These are phyloP conservation scores for Alloplasta piceator DNA, from an alignment of 2,888 invertebrate genomes.

Conservation along the genomic window DNA sequence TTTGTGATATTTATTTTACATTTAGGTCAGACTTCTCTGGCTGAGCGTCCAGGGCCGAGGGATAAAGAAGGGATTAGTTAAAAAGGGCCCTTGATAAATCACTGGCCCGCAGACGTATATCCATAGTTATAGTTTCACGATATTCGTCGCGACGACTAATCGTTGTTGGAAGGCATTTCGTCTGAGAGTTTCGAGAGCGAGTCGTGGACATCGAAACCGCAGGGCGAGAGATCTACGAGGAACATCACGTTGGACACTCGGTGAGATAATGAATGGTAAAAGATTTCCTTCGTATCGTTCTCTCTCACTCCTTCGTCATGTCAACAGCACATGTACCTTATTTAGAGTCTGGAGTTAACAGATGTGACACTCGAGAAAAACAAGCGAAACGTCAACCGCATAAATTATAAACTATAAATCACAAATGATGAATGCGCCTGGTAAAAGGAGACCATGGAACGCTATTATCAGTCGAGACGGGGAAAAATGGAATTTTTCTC, in stretches of 20 bases:
- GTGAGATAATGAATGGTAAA: conserved; percentile 35
- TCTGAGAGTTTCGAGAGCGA: conserved; percentile 63
- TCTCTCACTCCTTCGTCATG: conserved; percentile 37
- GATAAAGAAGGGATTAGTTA: conserved; percentile 75
- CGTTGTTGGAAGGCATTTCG: conserved; percentile 62
- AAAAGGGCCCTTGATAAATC: conserved; percentile 77
- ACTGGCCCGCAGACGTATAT: conserved; percentile 62
- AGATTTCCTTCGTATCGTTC: conserved; percentile 39
- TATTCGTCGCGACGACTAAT: conserved; percentile 59
- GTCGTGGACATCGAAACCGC: conserved; percentile 16
- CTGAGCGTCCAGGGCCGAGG: conserved; percentile 63
- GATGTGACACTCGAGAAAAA: conserved; percentile 50
- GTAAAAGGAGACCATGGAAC: conserved; percentile 6
- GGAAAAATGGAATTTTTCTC: conserved; percentile 14
- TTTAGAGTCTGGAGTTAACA: conserved; percentile 37
- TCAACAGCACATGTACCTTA: conserved; percentile 9
- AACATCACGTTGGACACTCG: conserved; percentile 46
- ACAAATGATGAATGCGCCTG: conserved; percentile 32
- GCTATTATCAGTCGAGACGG: not conserved
- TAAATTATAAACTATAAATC: conserved; percentile 32
- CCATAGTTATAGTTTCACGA: conserved; percentile 12
- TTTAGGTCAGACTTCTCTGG: conserved; percentile 59
- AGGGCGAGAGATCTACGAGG: conserved; percentile 9
- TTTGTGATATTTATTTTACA: conserved; percentile 35
- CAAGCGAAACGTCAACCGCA: conserved; percentile 14